Conservation (phyloP, 2,113 vertebrate genomes). For the Peromyscus californicus region DNA sequence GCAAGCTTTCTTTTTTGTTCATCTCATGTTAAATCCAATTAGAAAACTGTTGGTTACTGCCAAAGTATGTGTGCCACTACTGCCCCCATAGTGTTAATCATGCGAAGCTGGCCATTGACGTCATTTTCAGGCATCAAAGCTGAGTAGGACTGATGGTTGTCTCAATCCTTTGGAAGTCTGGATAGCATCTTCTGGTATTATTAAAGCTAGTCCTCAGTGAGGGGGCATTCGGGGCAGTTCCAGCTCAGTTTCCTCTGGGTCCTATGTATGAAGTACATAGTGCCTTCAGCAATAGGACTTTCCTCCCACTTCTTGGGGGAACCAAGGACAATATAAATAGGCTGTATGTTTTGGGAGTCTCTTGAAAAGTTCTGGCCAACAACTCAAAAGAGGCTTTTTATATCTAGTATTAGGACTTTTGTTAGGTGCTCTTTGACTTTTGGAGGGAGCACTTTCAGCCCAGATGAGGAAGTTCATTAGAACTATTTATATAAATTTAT, state of each 20-base stretch:
- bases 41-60: not conserved
- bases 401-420: not conserved
- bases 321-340: not conserved
- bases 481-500: no score
- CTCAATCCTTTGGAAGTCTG: not conserved
- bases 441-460: not conserved
- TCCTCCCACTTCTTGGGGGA: not conserved
- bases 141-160: not conserved
- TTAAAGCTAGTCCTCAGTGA: not conserved
- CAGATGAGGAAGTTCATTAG: not conserved
- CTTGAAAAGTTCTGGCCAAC: not conserved
- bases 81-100: not conserved
- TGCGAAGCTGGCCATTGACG: not conserved
- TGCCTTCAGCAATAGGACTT: not conserved
- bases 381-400: not conserved
- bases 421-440: not conserved
- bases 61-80: not conserved
- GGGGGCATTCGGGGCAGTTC: not conserved
- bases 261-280: not conserved
- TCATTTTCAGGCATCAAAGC: not conserved
- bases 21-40: not conserved
- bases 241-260: not conserved
- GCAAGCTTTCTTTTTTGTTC: not conserved
- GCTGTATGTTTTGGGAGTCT: not conserved
- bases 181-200: not conserved